Evolutionary conservation across 2,888 invertebrate genomes (phyloP), one percentile per base, ranked within the genome.

Genomic region (Synergus itoensis): DNA sequence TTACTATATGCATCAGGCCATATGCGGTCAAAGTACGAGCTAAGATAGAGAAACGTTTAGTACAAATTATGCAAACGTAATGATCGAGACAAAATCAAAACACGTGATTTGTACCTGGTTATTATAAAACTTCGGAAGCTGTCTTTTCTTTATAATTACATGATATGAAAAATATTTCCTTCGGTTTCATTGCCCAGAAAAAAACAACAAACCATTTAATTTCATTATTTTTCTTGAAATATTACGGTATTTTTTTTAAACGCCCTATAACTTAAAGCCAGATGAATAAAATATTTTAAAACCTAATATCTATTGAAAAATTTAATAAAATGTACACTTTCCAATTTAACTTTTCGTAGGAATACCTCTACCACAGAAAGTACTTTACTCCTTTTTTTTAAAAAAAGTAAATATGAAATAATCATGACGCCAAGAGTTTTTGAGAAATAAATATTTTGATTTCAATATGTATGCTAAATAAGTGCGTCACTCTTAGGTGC

Each of bases 11-110:
- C 65, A 64, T 86, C 80, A 69, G 41, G 45, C 77, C 79, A 85
- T 65, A 9, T 14, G 12, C 21, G 84, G 76, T 36, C 86, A 84
- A 87, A 86, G 85, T 86, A 40, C 86, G 79, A 0, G 12, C 69
- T 12, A 48, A 76, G 28, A 84, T 79, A 81, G 77, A 28, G 5
- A 80, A 81, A 57, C 75, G 69, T 77, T 67, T 78, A 63, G 4
- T 16, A 77, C n/a, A 65, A 80, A 78, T 75, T 60, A 57, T 14
- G 36, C 63, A 79, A 79, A 63, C 64, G 18, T 18, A n/a, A 62
- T 21, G 43, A 36, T 14, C n/a, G 40, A 40, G 28, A n/a, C 21
- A 57, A 53, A 11, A 53, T 36, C 14, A 48, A 48, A 69, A 69
- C 28, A 69, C 28, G 53, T 57, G n/a, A 40, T 16, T 28, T 53